Evolutionary conservation across 2,888 invertebrate genomes (phyloP).

Genomic region (Clusia tigrina): DNA sequence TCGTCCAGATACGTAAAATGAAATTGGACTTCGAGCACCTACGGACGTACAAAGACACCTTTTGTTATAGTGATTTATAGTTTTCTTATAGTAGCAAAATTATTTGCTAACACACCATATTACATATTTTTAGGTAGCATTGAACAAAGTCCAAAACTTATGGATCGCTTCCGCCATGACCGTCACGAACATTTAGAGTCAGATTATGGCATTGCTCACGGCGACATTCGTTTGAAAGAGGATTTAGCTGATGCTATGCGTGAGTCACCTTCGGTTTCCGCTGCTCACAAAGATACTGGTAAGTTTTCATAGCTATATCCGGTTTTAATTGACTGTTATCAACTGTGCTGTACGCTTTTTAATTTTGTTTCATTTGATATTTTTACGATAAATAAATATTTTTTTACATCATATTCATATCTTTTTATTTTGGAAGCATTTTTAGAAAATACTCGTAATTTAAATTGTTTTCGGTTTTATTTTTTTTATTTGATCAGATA

Average conservation of each 20-base stretch:
- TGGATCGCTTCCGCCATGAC: constrained; percentile 79
- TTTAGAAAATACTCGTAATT: background rate
- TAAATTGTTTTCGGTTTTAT: constrained; percentile 3
- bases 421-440: background rate
- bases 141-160: constrained; percentile 85
- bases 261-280: constrained; percentile 72
- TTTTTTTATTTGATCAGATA: constrained; percentile 8
- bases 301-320: constrained; percentile 33
- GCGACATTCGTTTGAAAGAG: constrained; percentile 84
- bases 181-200: constrained; percentile 69
- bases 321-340: background rate
- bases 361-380: background rate
- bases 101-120: no score
- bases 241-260: constrained; percentile 95
- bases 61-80: no score
- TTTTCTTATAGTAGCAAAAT: no score
- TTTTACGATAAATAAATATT: background rate
- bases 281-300: constrained; percentile 57
- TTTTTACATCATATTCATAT: constrained; percentile 1
- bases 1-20: no score
- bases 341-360: background rate
- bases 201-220: constrained; percentile 63
- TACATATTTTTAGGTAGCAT: constrained; percentile 74
- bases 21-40: no score
- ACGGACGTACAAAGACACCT: no score